These are phyloP conservation scores for Yponomeuta malinellus DNA, from an alignment of 2,888 invertebrate species.

Conservation along the genomic window DNA sequence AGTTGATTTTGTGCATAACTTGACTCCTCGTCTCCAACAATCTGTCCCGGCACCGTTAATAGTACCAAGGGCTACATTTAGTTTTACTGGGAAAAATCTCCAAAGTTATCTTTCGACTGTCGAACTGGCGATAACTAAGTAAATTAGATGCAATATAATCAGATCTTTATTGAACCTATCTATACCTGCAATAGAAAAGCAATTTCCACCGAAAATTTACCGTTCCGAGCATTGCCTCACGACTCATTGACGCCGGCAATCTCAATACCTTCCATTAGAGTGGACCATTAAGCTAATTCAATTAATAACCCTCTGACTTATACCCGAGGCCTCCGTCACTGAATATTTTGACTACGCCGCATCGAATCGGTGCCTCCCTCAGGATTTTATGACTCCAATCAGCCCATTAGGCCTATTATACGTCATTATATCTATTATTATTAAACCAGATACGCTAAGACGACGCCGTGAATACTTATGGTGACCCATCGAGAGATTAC, in stretches of 20 bases:
- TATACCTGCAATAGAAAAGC: not conserved
- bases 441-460: slow-evolving; percentile 37
- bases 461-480: slow-evolving; percentile 44
- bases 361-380: slow-evolving; percentile 25
- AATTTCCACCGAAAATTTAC: not conserved
- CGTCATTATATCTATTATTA: slow-evolving; percentile 52
- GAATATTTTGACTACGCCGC: slow-evolving; percentile 12
- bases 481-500: slow-evolving; percentile 10
- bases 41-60: too few relatives aligned
- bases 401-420: slow-evolving; percentile 57
- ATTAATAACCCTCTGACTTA: slow-evolving; percentile 35
- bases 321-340: slow-evolving; percentile 12
- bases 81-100: too few relatives aligned
- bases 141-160: not conserved
- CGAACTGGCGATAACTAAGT: too few relatives aligned
- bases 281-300: slow-evolving; percentile 42
- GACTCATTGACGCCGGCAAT: slow-evolving; percentile 19
- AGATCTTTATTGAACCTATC: not conserved
- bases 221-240: not conserved
- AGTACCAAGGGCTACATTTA: too few relatives aligned
- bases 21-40: too few relatives aligned
- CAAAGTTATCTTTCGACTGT: too few relatives aligned
- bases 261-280: slow-evolving; percentile 24
- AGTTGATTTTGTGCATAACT: too few relatives aligned
- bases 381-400: slow-evolving; percentile 59